Evolutionary conservation across 2,888 invertebrate species (phyloP), one percentile per base, ranked within the genome.

Genomic region (Ceriagrion tenellum): DNA sequence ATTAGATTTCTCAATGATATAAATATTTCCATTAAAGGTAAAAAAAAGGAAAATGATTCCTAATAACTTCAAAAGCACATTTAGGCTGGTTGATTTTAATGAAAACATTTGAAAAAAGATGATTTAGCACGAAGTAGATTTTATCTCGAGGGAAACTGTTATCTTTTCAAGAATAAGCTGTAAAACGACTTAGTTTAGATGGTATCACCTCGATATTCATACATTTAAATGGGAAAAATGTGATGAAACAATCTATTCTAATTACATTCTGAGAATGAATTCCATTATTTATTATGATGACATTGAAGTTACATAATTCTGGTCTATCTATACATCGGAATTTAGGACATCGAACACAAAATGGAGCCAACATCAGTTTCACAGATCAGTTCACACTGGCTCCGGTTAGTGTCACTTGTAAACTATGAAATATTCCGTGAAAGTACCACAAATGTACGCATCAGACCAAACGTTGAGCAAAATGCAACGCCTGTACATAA

Each of bases 401-500:
- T 74, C 93, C 93, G 40, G 63, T 26, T 91, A 59, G 89, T 89
- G 89, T 89, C n/a, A 89, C 55, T 59, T 91, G 93, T 47, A 93
- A 63, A 69, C 93, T 93, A 91, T 63, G 63, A 40, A 89, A 89
- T 89, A 89, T 89, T 89, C 89, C 89, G 89, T 89, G 89, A 89
- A 89, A 40, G 91, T 63, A 93, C 69, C 93, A 69, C 69, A 69
- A 93, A 93, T 81, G 81, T 81, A 93, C 63, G 93, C 55, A 89
- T 55, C 89, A 93, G 63, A 69, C 63, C 63, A 93, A 93, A 93
- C 93, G 69, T 93, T 93, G 93, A 93, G 93, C 93, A 74, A 93
- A 93, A 93, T 93, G 74, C 69, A 93, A 93, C 93, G 93, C 93
- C 93, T 93, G 69, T 74, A 74, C 93, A 93, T 55, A 93, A 93